Base-by-base conservation (phyloP, 2,888 invertebrate genomes). In the Clanis bilineata region DNA sequence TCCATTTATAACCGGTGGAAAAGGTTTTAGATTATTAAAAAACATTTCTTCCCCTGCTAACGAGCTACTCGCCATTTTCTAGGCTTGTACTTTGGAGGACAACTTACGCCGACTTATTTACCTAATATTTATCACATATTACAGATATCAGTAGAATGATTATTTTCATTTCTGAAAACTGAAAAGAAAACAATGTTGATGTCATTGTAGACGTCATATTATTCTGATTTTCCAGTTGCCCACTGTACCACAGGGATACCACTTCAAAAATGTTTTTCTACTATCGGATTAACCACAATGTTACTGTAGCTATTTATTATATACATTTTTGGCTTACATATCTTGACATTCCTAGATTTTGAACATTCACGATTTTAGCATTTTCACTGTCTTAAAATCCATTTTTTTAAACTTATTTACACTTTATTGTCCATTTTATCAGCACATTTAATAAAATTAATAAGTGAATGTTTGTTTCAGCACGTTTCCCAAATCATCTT, bases 401-500 rank as follows among this genome's bases (percentile, higher is more conserved):
- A 55, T 58, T 43, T 61, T 38, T 67, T 62, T 62, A 60, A n/a
- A n/a, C 58, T 59, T 62, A 62, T 66, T 69, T 73, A 71, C 78
- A 77, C 76, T 73, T 85, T 87, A 86, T 87, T 88, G 88, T 93
- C 82, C 86, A 66, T 80, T 83, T 67, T 78, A 79, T 64, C 70
- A 72, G 60, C 71, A 68, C 65, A 55, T 62, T 61, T 58, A 59
- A 62, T 25, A 57, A 58, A 61, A 69, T 79, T 80, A 93, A 79
- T 93, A 92, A 6, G 94, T 93, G 83, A 94, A 92, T 69, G 93
- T 92, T 77, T 94, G 93, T 83, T 95, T 95, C 62, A 95, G 85
- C 66, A 95, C 93, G 77, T 94, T 94, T 69, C 95, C 95, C 66
- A 93, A 81, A 66, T 95, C 94, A 72, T 95, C 95, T 83, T 95